Conservation (phyloP, 1,140 invertebrate genomes). For the Lutraria rhynchaena region DNA sequence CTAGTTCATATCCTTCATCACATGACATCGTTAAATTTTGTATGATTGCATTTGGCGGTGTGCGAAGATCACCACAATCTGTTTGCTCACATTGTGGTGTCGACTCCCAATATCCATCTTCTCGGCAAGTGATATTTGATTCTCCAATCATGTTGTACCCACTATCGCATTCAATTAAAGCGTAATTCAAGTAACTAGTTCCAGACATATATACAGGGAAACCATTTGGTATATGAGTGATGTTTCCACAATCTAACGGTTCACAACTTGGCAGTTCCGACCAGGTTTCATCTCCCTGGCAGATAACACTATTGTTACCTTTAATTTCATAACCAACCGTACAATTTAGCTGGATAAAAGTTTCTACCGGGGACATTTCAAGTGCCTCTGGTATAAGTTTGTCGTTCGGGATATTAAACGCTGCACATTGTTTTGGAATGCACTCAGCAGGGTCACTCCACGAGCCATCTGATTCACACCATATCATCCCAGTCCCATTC, state of each 20-base stretch:
- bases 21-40: background rate
- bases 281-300: conserved; percentile 17
- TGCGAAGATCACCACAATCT: background rate
- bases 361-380: background rate
- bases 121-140: background rate
- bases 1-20: background rate
- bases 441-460: conserved; percentile 8
- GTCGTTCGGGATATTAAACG: background rate
- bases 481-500: background rate
- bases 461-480: background rate
- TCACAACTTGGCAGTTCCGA: background rate
- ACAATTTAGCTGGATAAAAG: background rate
- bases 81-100: background rate
- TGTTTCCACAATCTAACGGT: conserved; percentile 3
- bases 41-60: background rate
- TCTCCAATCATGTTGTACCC: background rate
- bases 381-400: background rate
- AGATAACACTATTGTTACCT: background rate
- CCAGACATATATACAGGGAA: background rate
- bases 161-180: background rate
- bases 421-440: background rate
- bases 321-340: background rate
- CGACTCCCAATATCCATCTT: background rate
- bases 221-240: background rate
- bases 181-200: background rate